These are phyloP conservation scores for Protonibea diacanthus DNA, from an alignment of 2,797 vertebrate genomes.

Conservation along the genomic window DNA sequence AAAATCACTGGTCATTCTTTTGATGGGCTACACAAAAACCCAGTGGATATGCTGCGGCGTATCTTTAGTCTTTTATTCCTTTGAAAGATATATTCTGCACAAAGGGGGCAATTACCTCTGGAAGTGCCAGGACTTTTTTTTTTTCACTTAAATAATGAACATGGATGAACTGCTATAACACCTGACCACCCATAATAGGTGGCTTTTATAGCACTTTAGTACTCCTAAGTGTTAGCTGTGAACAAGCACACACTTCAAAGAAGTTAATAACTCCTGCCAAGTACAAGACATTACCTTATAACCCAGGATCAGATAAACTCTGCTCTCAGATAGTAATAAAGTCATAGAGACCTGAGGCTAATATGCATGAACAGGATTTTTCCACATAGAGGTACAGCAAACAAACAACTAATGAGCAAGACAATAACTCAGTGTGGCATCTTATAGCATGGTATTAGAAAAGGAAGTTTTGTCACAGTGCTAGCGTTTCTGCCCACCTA, in stretches of 20 bases:
- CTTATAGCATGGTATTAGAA: constrained; percentile 3
- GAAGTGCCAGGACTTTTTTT: constrained; percentile 1
- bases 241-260: neutral
- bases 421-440: constrained; percentile 17
- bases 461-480: neutral
- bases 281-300: constrained; percentile 6
- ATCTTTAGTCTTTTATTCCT: constrained; percentile 20
- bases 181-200: neutral
- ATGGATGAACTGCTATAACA: constrained; percentile 9
- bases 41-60: constrained; percentile 1
- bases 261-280: constrained; percentile 17
- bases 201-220: constrained; percentile 6
- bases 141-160: constrained; percentile 12
- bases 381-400: constrained; percentile 1
- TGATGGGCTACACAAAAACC: constrained; percentile 27
- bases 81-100: constrained; percentile 7
- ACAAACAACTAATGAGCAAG: neutral
- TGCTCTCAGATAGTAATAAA: constrained; percentile 1
- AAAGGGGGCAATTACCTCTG: constrained; percentile 19
- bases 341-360: neutral
- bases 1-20: constrained; percentile 37
- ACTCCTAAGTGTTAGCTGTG: neutral
- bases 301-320: neutral
- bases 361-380: neutral
- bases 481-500: neutral